These are phyloP conservation scores for Scaptomyza hsui DNA, from an alignment of 1,140 invertebrate genomes.

Conservation along the genomic window DNA sequence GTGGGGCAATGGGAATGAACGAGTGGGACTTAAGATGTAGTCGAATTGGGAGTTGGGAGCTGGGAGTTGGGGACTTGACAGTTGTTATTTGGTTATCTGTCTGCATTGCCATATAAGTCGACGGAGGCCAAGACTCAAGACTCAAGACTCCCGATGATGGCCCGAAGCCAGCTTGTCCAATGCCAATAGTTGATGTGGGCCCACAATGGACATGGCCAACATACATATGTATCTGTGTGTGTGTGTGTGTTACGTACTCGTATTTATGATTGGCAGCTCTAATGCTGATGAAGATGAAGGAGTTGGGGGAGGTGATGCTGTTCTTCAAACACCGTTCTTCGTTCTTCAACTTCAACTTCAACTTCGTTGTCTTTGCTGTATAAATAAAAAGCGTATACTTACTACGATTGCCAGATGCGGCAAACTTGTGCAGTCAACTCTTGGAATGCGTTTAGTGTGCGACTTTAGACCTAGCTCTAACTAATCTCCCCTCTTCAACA, in stretches of 20 bases:
- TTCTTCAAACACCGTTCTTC: no score
- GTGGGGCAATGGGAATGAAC: no score
- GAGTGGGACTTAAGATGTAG: constrained; percentile 26
- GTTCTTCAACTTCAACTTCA: no score
- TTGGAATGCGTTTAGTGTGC: constrained; percentile 71
- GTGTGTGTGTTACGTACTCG: constrained; percentile 62
- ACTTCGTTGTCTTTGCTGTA: constrained; percentile 53
- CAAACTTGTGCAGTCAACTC: constrained; percentile 33
- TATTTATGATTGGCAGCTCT: constrained; percentile 72
- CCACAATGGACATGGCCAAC: constrained; percentile 33
- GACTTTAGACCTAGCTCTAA: constrained; percentile 12
- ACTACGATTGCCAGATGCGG: constrained; percentile 45
- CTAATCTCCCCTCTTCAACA: neutral
- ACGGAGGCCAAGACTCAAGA: constrained; percentile 14
- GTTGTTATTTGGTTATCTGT: constrained; percentile 80
- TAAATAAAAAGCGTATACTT: constrained; percentile 65
- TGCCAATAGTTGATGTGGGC: no score
- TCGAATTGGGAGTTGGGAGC: constrained; percentile 3
- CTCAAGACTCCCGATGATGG: constrained; percentile 2
- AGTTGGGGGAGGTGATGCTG: no score
- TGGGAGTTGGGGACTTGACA: constrained; percentile 43
- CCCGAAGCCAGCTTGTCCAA: neutral
- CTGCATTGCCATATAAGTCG: constrained; percentile 68
- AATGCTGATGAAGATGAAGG: neutral
- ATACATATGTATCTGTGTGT: no score